Evolutionary conservation across 1,140 invertebrate genomes (phyloP), one percentile per base, ranked within the genome.

Genomic region (Nylanderia fulva): DNA sequence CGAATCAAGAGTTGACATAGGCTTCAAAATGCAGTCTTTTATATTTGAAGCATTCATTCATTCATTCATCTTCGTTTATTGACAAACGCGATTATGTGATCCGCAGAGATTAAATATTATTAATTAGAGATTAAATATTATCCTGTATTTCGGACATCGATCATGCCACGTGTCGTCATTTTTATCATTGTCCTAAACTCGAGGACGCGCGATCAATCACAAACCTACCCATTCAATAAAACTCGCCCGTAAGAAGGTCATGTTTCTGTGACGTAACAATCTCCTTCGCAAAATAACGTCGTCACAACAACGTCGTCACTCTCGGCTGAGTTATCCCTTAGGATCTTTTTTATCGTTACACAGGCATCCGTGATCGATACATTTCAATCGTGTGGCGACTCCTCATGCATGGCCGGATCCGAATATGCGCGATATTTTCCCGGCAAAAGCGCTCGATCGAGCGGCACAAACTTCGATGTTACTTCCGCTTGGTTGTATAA

Each of bases 351-450:
- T 15, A 39, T 39, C 6, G 45, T 15, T n/a, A 48, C 45, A 42
- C 29, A 63, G 61, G 56, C 72, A 45, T 79, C 29, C 54, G 18
- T 48, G 45, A 68, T 79, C 61, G 33, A 79, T 79, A 66, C 29
- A 6, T 36, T 39, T 18, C 21, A 48, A 48, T 48, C 45, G 45
- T 48, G 45, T 18, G 9, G 15, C 15, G 45, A 68, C 45, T 45
- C 58, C 45, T 45, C 58, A 27, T 18, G 39, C 74, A 33, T 39
- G 36, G 27, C 61, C 18, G 11, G 42, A 63, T 76, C 13, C 27
- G 18, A 21, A 27, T 63, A 27, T 63, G 24, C 33, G n/a, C 27
- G 58, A 1, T 48, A 18, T 48, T 61, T 27, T 42, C n/a, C 11
- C 33, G 9, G 18, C 24, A 76, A 76, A 76, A 76, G 18, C 52